phyloP scores from a whole-genome alignment of 2,113 vertebrate genomes.

The Bujurquina vittata region DNA sequence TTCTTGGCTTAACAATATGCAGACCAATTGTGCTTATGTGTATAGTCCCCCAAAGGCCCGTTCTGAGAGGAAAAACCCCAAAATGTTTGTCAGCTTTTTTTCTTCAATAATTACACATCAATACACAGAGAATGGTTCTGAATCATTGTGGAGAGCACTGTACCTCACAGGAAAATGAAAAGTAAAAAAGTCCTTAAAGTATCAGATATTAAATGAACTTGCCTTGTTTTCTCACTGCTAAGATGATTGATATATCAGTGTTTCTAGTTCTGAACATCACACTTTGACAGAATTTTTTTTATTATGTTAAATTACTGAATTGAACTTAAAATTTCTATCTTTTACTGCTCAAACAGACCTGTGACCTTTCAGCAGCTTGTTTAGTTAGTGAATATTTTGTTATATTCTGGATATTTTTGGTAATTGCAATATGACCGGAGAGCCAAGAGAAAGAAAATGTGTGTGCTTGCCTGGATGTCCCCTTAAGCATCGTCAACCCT shows the following conservation, averaged over 20 bases:
- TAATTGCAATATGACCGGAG: background rate
- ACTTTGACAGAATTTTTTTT: too few species aligned
- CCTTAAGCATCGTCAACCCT: fast-evolving
- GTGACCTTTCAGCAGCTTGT: background rate
- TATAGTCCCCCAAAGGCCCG: background rate
- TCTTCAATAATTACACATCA: too few species aligned
- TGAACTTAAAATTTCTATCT: background rate
- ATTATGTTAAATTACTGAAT: background rate
- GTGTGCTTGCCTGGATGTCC: background rate
- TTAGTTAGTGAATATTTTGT: background rate
- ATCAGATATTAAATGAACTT: background rate
- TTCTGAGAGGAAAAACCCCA: background rate
- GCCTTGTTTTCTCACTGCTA: background rate
- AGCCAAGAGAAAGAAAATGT: background rate
- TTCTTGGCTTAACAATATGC: background rate
- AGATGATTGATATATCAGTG: background rate
- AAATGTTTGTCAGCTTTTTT: background rate
- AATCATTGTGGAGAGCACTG: too few species aligned
- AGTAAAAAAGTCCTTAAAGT: too few species aligned
- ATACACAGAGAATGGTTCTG: too few species aligned
- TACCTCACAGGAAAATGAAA: too few species aligned
- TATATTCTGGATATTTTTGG: background rate
- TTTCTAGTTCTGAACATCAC: background rate
- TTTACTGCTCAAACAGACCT: background rate
- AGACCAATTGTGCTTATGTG: background rate